Base-by-base conservation (phyloP, 2,888 invertebrate genomes). In the Diaprepes abbreviatus region DNA sequence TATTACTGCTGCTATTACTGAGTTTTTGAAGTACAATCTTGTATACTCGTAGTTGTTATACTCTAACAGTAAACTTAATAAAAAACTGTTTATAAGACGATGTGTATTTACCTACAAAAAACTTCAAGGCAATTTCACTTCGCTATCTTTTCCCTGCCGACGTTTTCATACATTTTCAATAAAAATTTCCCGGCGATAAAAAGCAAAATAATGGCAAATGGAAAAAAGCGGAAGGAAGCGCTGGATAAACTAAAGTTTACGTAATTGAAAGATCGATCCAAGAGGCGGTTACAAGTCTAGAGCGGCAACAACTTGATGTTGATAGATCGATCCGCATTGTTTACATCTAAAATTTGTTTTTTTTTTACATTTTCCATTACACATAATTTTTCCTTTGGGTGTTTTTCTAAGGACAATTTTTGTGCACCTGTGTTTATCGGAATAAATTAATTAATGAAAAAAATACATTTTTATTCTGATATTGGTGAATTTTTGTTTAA, bases 121-220 rank as follows among this genome's bases (percentile, higher is more conserved):
- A 50, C 48, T 50, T 28, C 28, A 28, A 14, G 14, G 31, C 28
- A 50, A 50, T 50, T 50, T 50, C 48, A 16, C 55, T 21, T 4
- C 55, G 55, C 36, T 55, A 24, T 55, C 24, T 24, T 36, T 36
- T 55, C 38, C 21, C 36, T 16, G 48, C 24, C 35, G 36, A 55
- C 19, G 55, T 55, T 55, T 55, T 38, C 55, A 24, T 55, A 38
- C 38, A 36, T 55, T 55, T 55, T 36, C 55, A 55, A 35, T 55
- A 35, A 55, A 55, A 55, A 55, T 55, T 55, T 36, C 55, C 38
- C 24, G 12, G 24, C 35, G 35, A 55, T 55, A 55, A 55, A 55
- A 55, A 55, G 48, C 55, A 55, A 55, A 55, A 55, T 36, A 55
- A 55, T 36, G 55, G 55, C 55, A 36, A 55, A 55, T 55, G 55